Evolutionary conservation across 2,113 vertebrate genomes (phyloP), one percentile per base, ranked within the genome.

Genomic region (Mellivora capensis): DNA sequence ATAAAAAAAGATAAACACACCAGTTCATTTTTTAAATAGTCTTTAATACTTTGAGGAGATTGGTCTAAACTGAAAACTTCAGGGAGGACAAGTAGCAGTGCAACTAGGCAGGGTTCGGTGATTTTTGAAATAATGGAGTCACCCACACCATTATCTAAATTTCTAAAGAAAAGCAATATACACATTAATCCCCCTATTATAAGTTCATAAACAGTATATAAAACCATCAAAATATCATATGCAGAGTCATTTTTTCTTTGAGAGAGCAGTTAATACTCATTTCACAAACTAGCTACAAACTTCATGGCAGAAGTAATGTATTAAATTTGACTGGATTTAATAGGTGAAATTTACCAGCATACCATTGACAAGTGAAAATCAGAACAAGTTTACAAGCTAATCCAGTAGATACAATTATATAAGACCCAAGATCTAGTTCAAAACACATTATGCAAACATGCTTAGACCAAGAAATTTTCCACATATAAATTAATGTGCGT

Each of bases 391-490:
- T 37, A 72, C 4, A 59, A 83, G 18, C 17, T 85, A 47, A 93
- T 59, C 3, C 29, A 88, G 62, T 67, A 49, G 25, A 91, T 74
- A 92, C 9, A 59, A 64, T 74, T 87, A 6, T 67, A 31, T 91
- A 82, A 86, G 42, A 88, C 20, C 29, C 59, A 86, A 76, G 13
- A 67, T 71, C 2, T 47, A 57, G 34, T 49, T 82, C 47, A 86
- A 87, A 91, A 94, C 69, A 54, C 37, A 39, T 57, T 86, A 47
- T 39, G 3, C 23, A 91, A 88, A 84, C n/a, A 77, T 85, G 31
- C 14, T 57, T 90, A 90, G n/a, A 18, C 93, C 27, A 93, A 93
- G 15, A 97, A 79, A 88, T 88, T 94, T 87, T 91, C 67, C 79
- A 72, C 71, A 87, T 31, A 44, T 61, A 94, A 94, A 76, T 90